These are phyloP conservation scores for Pseudonaja textilis DNA, from an alignment of 2,113 vertebrate genomes.

Conservation along the genomic window DNA sequence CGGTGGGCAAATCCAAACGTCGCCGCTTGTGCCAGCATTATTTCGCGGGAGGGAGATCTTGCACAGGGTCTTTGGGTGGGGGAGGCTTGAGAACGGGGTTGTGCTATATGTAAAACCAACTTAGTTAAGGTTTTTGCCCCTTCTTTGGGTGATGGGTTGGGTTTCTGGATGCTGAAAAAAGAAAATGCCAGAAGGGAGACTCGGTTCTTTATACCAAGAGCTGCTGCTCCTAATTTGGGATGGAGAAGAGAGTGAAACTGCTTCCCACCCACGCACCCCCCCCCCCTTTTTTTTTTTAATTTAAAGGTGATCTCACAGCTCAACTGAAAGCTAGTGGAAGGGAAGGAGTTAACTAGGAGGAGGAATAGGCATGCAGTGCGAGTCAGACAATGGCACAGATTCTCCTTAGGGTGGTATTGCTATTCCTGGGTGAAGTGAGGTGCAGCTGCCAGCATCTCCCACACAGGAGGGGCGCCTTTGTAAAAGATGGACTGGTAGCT, in stretches of 20 bases:
- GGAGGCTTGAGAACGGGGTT: slow-evolving; percentile 10
- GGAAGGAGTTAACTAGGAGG: slow-evolving; percentile 79
- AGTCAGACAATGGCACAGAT: slow-evolving; percentile 95
- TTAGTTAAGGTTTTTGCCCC: slow-evolving; percentile 20
- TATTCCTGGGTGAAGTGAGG: slow-evolving; percentile 44
- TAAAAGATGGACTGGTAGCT: slow-evolving; percentile 19
- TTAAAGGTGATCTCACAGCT: slow-evolving; percentile 50
- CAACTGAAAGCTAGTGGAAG: slow-evolving; percentile 46
- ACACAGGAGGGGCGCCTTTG: slow-evolving; percentile 24
- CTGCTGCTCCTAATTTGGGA: slow-evolving; percentile 11
- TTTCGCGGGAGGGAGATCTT: slow-evolving; percentile 21
- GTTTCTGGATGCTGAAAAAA: slow-evolving; percentile 17
- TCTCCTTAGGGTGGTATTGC: slow-evolving; percentile 74
- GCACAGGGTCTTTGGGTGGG: slow-evolving; percentile 12
- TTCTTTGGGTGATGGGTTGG: neutral
- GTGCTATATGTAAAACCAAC: slow-evolving; percentile 54
- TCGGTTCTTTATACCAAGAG: slow-evolving; percentile 17
- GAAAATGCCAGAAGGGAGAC: slow-evolving; percentile 25
- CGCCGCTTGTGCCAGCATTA: slow-evolving; percentile 23
- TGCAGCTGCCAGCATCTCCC: slow-evolving; percentile 51
- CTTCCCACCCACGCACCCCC: neutral
- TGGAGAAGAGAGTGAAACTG: slow-evolving; percentile 16
- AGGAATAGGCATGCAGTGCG: slow-evolving; percentile 86
- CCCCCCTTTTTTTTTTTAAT: neutral
- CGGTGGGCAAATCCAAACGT: slow-evolving; percentile 25